Base-by-base conservation (phyloP, 2,797 vertebrate species). In the Amphiprion clarkii region DNA sequence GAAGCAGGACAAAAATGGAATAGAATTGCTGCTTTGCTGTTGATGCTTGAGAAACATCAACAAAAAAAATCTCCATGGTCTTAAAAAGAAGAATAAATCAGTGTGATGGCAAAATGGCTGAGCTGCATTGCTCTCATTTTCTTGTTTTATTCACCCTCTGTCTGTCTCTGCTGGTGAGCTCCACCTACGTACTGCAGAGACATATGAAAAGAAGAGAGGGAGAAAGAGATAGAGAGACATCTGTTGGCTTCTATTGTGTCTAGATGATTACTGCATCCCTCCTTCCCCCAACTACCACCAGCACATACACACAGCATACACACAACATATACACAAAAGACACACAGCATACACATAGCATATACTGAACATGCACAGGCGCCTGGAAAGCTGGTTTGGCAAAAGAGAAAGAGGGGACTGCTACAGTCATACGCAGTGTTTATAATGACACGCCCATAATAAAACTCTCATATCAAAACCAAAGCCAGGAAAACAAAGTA, bases 121-220 rank as follows among this genome's bases (percentile, higher is more conserved):
- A 72, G 66, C 65, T 57, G 74, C 68, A 72, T 27, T 14, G 44
- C 71, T 71, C 70, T 82, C 42, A 46, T 87, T 81, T 81, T 75
- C n/a, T 74, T 67, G 58, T 78, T 70, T 88, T 83, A 61, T 69
- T 82, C 74, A 40, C 8, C 58, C 67, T 69, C 57, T 1, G 36
- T 79, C 58, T 75, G 67, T 79, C 58, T 84, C 65, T 61, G 73
- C 72, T 78, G 67, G 42, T 67, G 67, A 78, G 77, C 77, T 84
- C 86, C 87, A 74, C 84, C 87, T 81, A 83, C 79, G 42, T 87
- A 61, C 75, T 78, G 71, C 67, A 77, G 53, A 78, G 59, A 83
- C 71, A 74, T 82, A 81, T 66, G 52, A 84, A 66, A 80, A 48
- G 25, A 63, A 73, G 48, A 76, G 62, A 67, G 59, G 54, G 64